A percentile compares a stretch with the other conserved stretches of the same genome.
Evolutionary conservation across 1,140 invertebrate genomes (phyloP).

Genomic region (Brachystomella parvula): DNA sequence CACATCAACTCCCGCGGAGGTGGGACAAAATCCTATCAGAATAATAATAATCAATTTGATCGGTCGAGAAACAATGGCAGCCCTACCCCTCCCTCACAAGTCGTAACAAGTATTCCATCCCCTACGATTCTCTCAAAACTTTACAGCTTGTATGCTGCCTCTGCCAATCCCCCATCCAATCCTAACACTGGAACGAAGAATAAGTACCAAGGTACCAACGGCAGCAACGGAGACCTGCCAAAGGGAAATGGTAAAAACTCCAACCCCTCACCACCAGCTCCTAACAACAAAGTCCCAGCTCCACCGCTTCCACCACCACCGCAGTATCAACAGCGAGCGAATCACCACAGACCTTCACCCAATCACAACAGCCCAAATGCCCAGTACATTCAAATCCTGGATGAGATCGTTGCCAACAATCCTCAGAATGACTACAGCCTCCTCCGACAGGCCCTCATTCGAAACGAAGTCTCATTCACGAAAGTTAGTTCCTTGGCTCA

Average conservation of each 20-base stretch:
- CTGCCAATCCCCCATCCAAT: constrained; percentile 10
- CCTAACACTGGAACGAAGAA: constrained; percentile 7
- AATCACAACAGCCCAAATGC: not conserved
- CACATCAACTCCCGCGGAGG: not conserved
- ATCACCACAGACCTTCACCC: not conserved
- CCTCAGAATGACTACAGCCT: constrained; percentile 34
- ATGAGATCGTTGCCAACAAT: constrained; percentile 32
- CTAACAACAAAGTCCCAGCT: constrained; percentile 3
- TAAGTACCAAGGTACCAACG: not conserved
- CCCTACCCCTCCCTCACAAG: not conserved
- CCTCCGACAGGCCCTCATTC: constrained; percentile 29
- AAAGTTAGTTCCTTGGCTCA: constrained; percentile 13
- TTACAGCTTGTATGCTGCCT: constrained; percentile 3
- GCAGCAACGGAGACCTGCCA: not conserved
- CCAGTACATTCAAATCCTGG: constrained; percentile 20
- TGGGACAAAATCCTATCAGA: constrained; percentile 1
- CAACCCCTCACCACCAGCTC: constrained; percentile 6
- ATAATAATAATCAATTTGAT: no score
- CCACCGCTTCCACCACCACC: not conserved
- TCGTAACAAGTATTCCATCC: not conserved
- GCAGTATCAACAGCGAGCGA: not conserved
- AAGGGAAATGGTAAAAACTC: not conserved
- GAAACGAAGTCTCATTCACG: constrained; percentile 35
- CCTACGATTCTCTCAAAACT: not conserved
- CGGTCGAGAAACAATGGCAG: not conserved